These are phyloP conservation scores for Erebia palarica DNA, from an alignment of 2,888 invertebrate genomes.

Conservation along the genomic window DNA sequence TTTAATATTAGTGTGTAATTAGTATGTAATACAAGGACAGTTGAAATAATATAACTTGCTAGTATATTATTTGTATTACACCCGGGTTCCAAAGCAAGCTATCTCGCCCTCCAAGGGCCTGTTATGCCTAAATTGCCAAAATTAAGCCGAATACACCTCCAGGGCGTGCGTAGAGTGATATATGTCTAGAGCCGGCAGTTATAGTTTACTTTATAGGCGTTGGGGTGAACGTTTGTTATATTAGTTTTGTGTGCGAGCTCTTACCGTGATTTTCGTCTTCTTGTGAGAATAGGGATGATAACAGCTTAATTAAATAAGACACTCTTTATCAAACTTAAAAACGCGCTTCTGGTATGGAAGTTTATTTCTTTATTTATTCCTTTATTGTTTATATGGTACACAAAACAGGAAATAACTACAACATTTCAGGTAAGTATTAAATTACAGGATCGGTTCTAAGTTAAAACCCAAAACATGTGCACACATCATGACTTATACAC, in stretches of 20 bases:
- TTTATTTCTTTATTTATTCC: too few species aligned
- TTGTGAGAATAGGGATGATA: not conserved
- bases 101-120: conserved; percentile 36
- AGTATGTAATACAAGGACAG: conserved; percentile 5
- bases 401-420: too few species aligned
- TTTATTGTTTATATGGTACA: too few species aligned
- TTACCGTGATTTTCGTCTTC: not conserved
- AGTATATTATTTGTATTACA: conserved; percentile 26
- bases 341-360: too few species aligned
- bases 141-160: conserved; percentile 58
- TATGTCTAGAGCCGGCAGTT: conserved; percentile 28
- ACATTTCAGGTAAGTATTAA: too few species aligned
- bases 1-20: too few species aligned
- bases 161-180: conserved; percentile 36
- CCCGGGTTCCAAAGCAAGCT: conserved; percentile 21
- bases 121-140: conserved; percentile 55
- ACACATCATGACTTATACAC: too few species aligned
- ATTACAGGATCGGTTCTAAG: too few species aligned
- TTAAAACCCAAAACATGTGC: too few species aligned
- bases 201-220: conserved; percentile 10
- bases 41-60: conserved; percentile 26
- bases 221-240: conserved; percentile 12
- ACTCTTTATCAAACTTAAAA: too few species aligned
- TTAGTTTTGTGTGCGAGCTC: not conserved
- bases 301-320: too few species aligned